Conservation (phyloP, 2,113 vertebrate species). For the Trichechus manatus region DNA sequence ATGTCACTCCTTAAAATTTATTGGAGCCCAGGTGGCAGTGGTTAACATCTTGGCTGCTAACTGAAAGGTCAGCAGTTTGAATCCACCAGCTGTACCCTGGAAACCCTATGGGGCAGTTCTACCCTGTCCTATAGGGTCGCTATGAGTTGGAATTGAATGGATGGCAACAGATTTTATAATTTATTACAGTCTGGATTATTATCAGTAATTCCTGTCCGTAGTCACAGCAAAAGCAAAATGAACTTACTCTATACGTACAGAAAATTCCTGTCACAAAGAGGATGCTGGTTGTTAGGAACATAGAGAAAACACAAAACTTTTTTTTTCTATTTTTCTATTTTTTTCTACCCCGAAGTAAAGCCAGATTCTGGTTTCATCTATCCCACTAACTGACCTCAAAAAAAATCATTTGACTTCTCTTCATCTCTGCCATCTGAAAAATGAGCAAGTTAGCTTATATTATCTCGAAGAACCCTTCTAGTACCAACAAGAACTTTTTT, state of each 20-base stretch:
- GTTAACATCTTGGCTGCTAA: too few species aligned
- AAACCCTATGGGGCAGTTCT: too few species aligned
- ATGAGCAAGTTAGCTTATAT: background rate
- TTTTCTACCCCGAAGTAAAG: background rate
- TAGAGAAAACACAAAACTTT: constrained; percentile 26
- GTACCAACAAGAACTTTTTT: background rate
- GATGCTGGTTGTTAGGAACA: background rate
- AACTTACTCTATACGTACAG: constrained; percentile 46
- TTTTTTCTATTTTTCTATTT: background rate
- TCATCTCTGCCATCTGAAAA: background rate
- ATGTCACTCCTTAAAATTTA: background rate
- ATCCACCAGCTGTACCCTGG: too few species aligned
- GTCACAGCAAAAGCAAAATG: constrained; percentile 70
- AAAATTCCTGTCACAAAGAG: constrained; percentile 25
- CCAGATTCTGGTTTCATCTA: background rate
- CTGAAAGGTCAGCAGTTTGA: too few species aligned
- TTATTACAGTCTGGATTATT: constrained; percentile 47
- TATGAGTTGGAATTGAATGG: too few species aligned
- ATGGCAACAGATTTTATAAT: background rate
- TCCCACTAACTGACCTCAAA: background rate
- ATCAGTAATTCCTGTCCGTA: constrained; percentile 64
- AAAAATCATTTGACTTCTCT: background rate
- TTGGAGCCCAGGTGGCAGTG: too few species aligned
- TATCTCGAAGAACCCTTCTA: background rate
- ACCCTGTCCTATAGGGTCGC: too few species aligned